Base-by-base conservation (phyloP, 2,113 vertebrate species). In the Phoenicopterus ruber region DNA sequence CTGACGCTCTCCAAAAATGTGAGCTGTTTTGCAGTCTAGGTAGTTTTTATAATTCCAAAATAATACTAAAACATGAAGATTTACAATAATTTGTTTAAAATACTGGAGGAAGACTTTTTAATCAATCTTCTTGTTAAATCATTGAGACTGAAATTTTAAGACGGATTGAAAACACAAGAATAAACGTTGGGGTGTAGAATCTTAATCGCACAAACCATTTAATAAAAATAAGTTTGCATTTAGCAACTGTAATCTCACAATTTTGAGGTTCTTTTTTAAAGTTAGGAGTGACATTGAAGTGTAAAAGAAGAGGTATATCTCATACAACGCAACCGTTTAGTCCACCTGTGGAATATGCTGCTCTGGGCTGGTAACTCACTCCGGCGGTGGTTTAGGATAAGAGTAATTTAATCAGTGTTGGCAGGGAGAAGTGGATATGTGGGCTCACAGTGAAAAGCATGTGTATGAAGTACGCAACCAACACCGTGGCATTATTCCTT, bases 1-100 rank as follows among this genome's bases (percentile, higher is more conserved):
- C 55, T 73, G 85, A 44, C 38, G 2, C 15, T 50, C 14, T 34
- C 58, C 55, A 82, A 94, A 89, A 95, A 55, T 28, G 40, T 55
- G 70, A 76, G 29, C 52, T 94, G 81, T 86, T 94, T 62, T 93
- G 70, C 82, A 87, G 84, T 70, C 85, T 93, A 52, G 19, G 26
- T 81, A n/a, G 16, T 83, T 71, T 80, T 67, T 79, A 11, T 49
- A 61, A 70, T 47, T 78, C 26, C 38, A 86, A 46, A 90, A 69
- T 40, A 72, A 47, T 76, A 17, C 3, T 63, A 71, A 77, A 81
- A 34, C 32, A 12, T 36, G 17, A 25, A 84, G 80, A 73, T 4
- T 2, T 88, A 17, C 2, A 22, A 7, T 69, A 49, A 57, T 73
- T 61, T 20, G 9, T 61, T 82, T 69, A n/a, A 90, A 82, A 36